Evolutionary conservation across 2,888 invertebrate genomes (phyloP), one percentile per base, ranked within the genome.

Genomic region (Endotricha flammealis): DNA sequence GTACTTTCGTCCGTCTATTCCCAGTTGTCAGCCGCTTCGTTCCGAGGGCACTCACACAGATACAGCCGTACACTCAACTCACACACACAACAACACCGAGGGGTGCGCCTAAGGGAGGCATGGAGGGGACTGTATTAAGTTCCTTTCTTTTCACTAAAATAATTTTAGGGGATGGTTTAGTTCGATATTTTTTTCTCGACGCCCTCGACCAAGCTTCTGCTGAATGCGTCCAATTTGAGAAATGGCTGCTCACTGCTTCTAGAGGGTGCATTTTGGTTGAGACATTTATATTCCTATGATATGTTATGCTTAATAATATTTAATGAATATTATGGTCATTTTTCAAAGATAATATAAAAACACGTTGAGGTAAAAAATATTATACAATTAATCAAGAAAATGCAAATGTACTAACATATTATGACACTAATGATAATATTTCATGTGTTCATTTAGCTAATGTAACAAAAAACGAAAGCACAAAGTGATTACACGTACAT

Each of bases 91-190:
- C 40, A 32, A 38, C 44, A 28, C 32, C 41, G 37, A 74, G 79
- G 82, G 83, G 82, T 78, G 83, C 78, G 81, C 65, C 74, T 49
- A 46, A 56, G 66, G 72, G 75, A 64, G 74, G 72, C 63, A 62
- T 65, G 73, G 81, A 78, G 82, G 85, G 85, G 83, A 79, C 76
- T 85, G 85, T 86, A 86, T 86, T 85, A 86, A 85, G 85, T 85
- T 85, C 80, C 83, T 82, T 86, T 86, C 85, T 85, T 86, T 86
- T 81, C 85, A 83, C 85, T 86, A 85, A 85, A 85, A 86, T 86
- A 80, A 85, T 86, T 86, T 86, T 83, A 81, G 82, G 86, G 85
- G 86, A 72, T 80, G 82, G 79, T 78, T 85, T 81, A 82, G 81
- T 85, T 79, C 72, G 75, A 80, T 82, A 79, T 85, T 76, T 83